A percentile compares a stretch with the other conserved stretches of the same genome.
Conservation (phyloP, 2,888 invertebrate species). For the Osmoderma eremita region DNA sequence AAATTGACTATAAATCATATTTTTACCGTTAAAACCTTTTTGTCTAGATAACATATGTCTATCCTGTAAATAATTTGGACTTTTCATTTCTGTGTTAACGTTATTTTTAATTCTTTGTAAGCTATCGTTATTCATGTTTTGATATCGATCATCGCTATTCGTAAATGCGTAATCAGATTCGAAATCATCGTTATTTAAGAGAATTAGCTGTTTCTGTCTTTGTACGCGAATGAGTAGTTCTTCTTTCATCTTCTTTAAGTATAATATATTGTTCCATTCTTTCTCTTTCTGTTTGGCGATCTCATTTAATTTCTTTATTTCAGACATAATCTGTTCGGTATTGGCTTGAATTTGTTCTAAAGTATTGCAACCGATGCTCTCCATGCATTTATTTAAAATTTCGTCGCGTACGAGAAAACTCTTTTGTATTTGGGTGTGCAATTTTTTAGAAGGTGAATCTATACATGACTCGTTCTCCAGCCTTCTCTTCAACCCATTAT, state of each 20-base stretch:
- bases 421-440: conserved; percentile 58
- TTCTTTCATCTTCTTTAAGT: conserved; percentile 85
- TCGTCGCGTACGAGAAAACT: conserved; percentile 66
- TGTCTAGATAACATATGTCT: conserved; percentile 15
- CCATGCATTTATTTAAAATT: conserved; percentile 73
- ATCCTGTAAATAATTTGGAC: conserved; percentile 13
- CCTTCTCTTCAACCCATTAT: conserved; percentile 49
- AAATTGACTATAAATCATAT: conserved; percentile 27
- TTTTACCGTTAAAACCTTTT: conserved; percentile 39
- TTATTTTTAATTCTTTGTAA: conserved; percentile 23
- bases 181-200: conserved; percentile 48
- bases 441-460: conserved; percentile 55
- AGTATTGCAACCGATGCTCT: conserved; percentile 70
- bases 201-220: conserved; percentile 73
- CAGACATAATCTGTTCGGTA: conserved; percentile 72
- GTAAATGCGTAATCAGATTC: conserved; percentile 33
- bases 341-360: conserved; percentile 72
- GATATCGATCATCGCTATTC: conserved; percentile 25
- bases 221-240: conserved; percentile 79
- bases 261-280: conserved; percentile 86
- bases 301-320: conserved; percentile 77
- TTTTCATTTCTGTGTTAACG: conserved; percentile 19
- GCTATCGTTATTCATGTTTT: conserved; percentile 17
- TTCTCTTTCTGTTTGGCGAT: conserved; percentile 83
- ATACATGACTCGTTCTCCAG: conserved; percentile 52